Evolutionary conservation across 2,113 vertebrate species (phyloP).

Genomic region (Pleuronectes platessa): DNA sequence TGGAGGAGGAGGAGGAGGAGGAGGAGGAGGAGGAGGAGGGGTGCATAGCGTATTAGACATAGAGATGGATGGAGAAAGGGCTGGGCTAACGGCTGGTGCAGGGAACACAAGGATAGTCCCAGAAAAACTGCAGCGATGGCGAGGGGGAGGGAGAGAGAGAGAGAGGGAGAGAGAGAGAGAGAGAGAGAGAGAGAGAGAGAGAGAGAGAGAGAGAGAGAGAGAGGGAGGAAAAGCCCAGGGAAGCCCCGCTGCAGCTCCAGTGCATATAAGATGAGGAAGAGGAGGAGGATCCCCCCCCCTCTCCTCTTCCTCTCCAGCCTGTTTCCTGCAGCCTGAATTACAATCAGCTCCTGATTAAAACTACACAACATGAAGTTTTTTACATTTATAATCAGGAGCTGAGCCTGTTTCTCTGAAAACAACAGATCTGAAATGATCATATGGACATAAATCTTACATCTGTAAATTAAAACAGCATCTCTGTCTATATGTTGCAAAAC

Average conservation of each 20-base stretch:
- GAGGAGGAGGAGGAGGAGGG: background rate
- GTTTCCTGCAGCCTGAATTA: constrained; percentile 25
- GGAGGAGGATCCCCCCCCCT: constrained; percentile 56
- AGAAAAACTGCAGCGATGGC: constrained; percentile 40
- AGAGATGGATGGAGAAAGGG: constrained; percentile 28
- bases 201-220: background rate
- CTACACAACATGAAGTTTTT: background rate
- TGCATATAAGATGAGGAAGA: background rate
- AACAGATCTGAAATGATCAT: no score
- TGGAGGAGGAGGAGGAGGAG: constrained; percentile 1
- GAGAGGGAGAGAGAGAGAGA: background rate
- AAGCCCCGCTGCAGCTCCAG: constrained; percentile 59
- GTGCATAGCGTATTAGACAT: background rate
- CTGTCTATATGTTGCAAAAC: no score
- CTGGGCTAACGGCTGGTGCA: constrained; percentile 43
- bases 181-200: background rate
- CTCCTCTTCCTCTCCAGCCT: constrained; percentile 16
- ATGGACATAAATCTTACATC: no score
- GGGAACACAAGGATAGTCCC: constrained; percentile 59
- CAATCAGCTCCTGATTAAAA: no score
- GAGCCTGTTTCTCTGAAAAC: background rate
- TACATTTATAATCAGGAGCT: background rate
- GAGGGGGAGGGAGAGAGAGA: constrained; percentile 1
- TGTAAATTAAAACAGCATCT: no score
- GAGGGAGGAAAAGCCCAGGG: constrained; percentile 56